Base-by-base conservation (phyloP, 1,140 invertebrate species). In the Heliconius hermathena region DNA sequence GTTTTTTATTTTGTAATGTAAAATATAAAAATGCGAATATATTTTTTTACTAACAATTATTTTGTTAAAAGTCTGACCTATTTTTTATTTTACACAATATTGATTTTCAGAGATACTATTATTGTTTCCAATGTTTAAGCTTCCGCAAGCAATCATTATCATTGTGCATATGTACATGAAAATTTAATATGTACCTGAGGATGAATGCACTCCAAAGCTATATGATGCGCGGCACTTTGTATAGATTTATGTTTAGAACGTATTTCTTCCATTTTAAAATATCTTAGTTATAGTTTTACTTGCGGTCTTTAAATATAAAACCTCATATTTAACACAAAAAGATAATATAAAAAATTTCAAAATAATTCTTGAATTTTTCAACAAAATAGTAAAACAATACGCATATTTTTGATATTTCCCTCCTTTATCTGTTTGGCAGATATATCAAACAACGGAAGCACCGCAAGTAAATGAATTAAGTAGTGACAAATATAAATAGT, bases 191-290 rank as follows among this genome's bases (percentile, higher is more conserved):
- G 29, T 70, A 94, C 92, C 91, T 94, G 92, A 71, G 91, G 90
- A 82, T 93, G 88, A 71, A 94, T 91, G 80, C 91, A 94, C 26
- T 94, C 92, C 81, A 94, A 81, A 38, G 90, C 90, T 38, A 94
- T 94, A 77, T 94, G 91, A 79, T 94, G 92, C 72, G 92, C 89
- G 22, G 91, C 88, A 84, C 72, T 93, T 81, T 93, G 92, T 57
- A 93, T 83, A 18, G 89, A 82, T 79, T 93, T 94, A 77, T 94
- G 90, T 88, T 92, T 93, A 52, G 84, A 86, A 41, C 89, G 84
- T 75, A 91, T 79, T 78, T 94, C 92, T 81, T 94, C 91, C 92
- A 94, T 94, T 82, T 79, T 76, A 76, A 66, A 29, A 66, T 13
- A 66, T 3, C 8, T 57, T 16, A 29, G 26, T 29, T 29, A 29